These are phyloP conservation scores for Apamea monoglypha DNA, from an alignment of 2,888 invertebrate genomes.

Conservation along the genomic window DNA sequence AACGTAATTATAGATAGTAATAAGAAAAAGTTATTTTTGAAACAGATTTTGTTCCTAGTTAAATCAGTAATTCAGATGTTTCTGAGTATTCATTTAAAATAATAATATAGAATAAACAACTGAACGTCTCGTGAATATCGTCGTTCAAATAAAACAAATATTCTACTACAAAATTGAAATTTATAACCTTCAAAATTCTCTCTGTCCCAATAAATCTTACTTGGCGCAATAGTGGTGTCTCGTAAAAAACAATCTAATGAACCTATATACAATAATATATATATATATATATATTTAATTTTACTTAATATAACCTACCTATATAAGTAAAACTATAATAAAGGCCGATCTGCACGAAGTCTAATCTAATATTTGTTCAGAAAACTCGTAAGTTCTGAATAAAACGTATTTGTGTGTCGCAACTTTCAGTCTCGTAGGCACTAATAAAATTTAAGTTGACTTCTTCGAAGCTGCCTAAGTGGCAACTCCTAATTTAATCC, in stretches of 20 bases:
- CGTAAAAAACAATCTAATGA: conserved; percentile 27
- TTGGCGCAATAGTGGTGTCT: conserved; percentile 33
- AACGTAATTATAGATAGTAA: background rate
- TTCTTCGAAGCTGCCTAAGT: conserved; percentile 33
- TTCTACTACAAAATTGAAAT: conserved; percentile 40
- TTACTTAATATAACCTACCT: too few species aligned
- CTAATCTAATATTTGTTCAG: conserved; percentile 55
- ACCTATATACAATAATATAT: conserved; percentile 20
- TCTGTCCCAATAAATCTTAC: conserved; percentile 50
- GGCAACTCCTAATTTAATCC: conserved; percentile 51
- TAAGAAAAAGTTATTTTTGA: background rate
- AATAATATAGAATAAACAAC: conserved; percentile 1
- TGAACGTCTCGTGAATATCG: background rate
- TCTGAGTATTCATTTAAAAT: conserved; percentile 7
- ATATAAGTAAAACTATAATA: conserved; percentile 1
- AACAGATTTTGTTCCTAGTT: background rate
- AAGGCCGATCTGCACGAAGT: conserved; percentile 26
- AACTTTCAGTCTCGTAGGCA: conserved; percentile 30
- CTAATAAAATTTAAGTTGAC: conserved; percentile 45
- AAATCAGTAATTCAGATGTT: background rate
- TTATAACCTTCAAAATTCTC: conserved; percentile 46
- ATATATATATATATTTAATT: too few species aligned
- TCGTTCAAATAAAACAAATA: conserved; percentile 34
- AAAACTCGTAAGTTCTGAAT: conserved; percentile 45
- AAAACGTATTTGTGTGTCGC: conserved; percentile 52